A percentile compares a stretch with the other conserved stretches of the same genome.
Evolutionary conservation across 2,888 invertebrate genomes (phyloP).

Genomic region (Meiosimyza platycephala): DNA sequence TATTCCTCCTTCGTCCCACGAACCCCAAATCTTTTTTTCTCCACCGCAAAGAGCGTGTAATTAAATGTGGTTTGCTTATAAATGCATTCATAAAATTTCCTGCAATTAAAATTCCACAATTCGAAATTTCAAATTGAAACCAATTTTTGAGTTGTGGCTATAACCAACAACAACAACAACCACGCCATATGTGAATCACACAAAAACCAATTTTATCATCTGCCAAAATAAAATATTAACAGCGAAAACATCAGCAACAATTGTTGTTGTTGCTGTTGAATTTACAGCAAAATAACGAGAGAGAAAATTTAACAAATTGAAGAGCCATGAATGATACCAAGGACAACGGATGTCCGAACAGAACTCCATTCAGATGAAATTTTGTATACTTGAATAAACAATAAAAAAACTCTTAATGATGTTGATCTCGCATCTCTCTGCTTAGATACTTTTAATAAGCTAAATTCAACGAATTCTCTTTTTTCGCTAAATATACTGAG

Average conservation of each 20-base stretch:
- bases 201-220: conserved; percentile 30
- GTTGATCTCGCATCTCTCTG: too few species aligned
- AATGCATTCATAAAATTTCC: conserved; percentile 29
- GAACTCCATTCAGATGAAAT: too few species aligned
- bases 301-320: too few species aligned
- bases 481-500: too few species aligned
- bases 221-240: conserved; percentile 10
- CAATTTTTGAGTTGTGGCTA: conserved; percentile 29
- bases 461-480: too few species aligned
- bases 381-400: too few species aligned
- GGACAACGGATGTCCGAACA: too few species aligned
- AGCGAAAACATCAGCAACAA: conserved; percentile 14
- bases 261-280: not conserved
- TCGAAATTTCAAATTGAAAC: conserved; percentile 32
- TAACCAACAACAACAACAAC: conserved; percentile 25
- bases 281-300: too few species aligned
- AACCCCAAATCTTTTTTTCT: not conserved
- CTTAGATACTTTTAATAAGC: too few species aligned
- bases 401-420: too few species aligned
- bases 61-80: conserved; percentile 31
- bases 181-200: conserved; percentile 9
- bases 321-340: too few species aligned
- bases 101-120: conserved; percentile 34
- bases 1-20: too few species aligned
- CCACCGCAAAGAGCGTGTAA: conserved; percentile 8